Evolutionary conservation across 2,797 vertebrate species (phyloP), one percentile per base, ranked within the genome.

Genomic region (Galaxias olidus): DNA sequence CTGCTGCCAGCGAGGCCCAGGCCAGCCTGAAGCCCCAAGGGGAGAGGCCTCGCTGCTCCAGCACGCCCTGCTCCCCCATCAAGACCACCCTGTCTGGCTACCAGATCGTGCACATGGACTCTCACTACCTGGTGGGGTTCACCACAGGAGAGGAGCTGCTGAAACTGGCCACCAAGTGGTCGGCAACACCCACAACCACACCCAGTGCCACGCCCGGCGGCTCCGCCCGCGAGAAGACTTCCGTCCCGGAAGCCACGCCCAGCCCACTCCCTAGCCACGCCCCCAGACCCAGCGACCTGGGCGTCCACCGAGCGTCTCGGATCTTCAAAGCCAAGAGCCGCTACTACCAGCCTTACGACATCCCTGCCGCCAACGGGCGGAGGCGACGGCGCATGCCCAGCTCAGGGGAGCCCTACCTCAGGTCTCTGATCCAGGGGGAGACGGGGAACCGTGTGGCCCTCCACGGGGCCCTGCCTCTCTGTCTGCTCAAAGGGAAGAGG

Each of bases 101-200:
- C 84, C 95, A 98, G 84, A 96, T 98, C 75, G 94, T 98, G 68
- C 96, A 96, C 84, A 97, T 98, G 96, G 95, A 98, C 92, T 95
- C 96, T 30, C 97, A 96, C 90, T 98, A 96, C 69, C 84, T 98
- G 76, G 95, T 98, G 58, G 94, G 96, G 76, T 98, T 98, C 84
- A 92, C 96, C 0, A 98, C 96, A 0, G 96, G 96, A 0, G 95
- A 96, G 79, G 96, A 98, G 90, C 91, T 98, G 73, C 91, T 98
- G 55, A 96, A 98, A 80, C 83, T 98, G 78, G 95, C 96, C 71
- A 92, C 94, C 61, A 93, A 94, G 82, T 94, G 91, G 91, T 88
- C 93, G 0, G 90, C 59, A 11, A 15, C 30, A 9, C 18, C 89
- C 44, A 83, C 75, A 13, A 3, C 20, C 53, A 41, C 53, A 6